Evolutionary conservation across 2,113 vertebrate genomes (phyloP).

Genomic region (Ciconia boyciana): DNA sequence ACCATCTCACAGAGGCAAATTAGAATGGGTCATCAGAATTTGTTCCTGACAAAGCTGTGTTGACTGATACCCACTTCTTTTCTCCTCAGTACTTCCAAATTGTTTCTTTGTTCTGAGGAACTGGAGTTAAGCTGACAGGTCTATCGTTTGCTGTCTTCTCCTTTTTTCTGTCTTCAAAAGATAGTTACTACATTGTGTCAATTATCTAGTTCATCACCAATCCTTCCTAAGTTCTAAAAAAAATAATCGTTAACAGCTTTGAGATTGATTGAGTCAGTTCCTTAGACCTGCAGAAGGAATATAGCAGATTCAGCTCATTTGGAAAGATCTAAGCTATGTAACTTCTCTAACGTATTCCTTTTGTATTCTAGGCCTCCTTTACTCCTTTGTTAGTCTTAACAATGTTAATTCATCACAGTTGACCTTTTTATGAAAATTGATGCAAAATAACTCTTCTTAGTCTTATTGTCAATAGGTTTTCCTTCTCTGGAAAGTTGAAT

Average conservation of each 20-base stretch:
- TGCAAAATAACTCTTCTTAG: neutral
- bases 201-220: neutral
- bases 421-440: constrained; percentile 18
- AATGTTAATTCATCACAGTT: neutral
- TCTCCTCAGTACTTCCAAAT: neutral
- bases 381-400: neutral
- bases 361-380: neutral
- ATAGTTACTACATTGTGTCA: neutral
- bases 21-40: neutral
- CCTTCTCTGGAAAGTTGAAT: neutral
- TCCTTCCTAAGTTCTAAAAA: neutral
- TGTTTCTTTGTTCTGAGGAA: constrained; percentile 2
- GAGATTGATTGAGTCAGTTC: constrained; percentile 1
- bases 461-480: neutral
- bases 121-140: neutral
- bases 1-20: neutral
- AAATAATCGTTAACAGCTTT: neutral
- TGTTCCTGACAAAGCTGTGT: neutral
- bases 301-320: neutral
- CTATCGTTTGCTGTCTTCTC: neutral
- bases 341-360: neutral
- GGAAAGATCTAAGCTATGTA: neutral
- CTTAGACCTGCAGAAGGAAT: neutral
- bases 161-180: neutral
- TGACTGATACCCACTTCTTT: neutral